Evolutionary conservation across 2,113 vertebrate species (phyloP).

Genomic region (Equus quagga): DNA sequence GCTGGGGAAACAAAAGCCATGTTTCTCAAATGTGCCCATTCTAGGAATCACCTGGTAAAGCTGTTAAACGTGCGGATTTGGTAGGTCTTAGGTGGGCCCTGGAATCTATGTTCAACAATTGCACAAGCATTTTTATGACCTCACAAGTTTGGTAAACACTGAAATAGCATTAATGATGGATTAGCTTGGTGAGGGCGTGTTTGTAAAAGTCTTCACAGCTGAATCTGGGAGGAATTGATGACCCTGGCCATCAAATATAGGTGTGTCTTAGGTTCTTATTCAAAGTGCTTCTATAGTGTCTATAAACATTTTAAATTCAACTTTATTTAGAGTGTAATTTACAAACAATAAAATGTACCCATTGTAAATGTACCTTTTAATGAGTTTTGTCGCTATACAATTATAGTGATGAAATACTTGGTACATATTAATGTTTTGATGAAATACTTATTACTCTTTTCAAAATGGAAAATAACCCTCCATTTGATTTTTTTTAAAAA

Average conservation of each 20-base stretch:
- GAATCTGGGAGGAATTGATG: background rate
- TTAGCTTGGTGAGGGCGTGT: background rate
- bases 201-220: background rate
- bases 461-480: background rate
- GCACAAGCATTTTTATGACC: background rate
- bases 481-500: background rate
- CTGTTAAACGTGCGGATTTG: background rate
- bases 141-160: background rate
- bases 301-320: background rate
- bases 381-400: background rate
- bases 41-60: background rate
- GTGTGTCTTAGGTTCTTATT: background rate
- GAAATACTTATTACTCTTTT: background rate
- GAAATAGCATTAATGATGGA: background rate
- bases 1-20: background rate
- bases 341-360: background rate
- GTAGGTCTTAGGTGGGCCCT: accelerated
- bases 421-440: background rate
- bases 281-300: background rate
- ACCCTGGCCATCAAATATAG: background rate
- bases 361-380: background rate
- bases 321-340: background rate
- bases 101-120: background rate
- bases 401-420: background rate
- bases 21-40: background rate